Base-by-base conservation (phyloP, 2,113 vertebrate species). In the Carassius carassius region DNA sequence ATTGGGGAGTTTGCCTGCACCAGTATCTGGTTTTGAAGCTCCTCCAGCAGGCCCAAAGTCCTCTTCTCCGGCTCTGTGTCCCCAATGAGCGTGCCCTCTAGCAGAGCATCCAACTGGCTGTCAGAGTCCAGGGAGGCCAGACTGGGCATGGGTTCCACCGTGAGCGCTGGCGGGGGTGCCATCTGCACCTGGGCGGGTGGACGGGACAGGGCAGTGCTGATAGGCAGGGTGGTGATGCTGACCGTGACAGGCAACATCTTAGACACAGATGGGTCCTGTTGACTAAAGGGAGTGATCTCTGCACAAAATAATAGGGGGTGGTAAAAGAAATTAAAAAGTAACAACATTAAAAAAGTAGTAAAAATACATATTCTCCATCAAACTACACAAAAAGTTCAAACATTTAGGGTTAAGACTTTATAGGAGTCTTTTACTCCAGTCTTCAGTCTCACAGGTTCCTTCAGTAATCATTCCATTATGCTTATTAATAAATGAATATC, bases 201-300 rank as follows among this genome's bases (percentile, higher is more conserved):
- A 29, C 97, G 95, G 89, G 95, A 98, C 86, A 97, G 94, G 60
- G 90, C 98, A 0, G 97, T 97, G 89, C 92, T 98, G 88, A 99
- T 93, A 1, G 97, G 98, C 93, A 98, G 96, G 12, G 96, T 98
- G 84, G 95, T 96, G 93, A 99, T 94, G 91, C 90, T 97, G 90
- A 97, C 97, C 6, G 96, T 97, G 84, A 99, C 97, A 2, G 97
- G 97, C 84, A 94, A 92, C 91, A 95, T 95, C 93, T 97, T 98
- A 75, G 91, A 93, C 86, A 96, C 93, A 19, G 95, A 93, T 11
- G 95, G 92, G 65, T 98, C 96, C 88, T 97, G 96, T 88, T 97
- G 97, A 89, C 96, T 91, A 62, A 98, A 97, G 21, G 98, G 96
- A 74, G 96, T 96, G 83, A 99, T 99, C 92, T 99, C 98, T 99